Percentiles rank a stretch among this genome's conserved stretches.
These are phyloP conservation scores for Melolontha melolontha DNA, from an alignment of 2,888 invertebrate species.

Conservation along the genomic window DNA sequence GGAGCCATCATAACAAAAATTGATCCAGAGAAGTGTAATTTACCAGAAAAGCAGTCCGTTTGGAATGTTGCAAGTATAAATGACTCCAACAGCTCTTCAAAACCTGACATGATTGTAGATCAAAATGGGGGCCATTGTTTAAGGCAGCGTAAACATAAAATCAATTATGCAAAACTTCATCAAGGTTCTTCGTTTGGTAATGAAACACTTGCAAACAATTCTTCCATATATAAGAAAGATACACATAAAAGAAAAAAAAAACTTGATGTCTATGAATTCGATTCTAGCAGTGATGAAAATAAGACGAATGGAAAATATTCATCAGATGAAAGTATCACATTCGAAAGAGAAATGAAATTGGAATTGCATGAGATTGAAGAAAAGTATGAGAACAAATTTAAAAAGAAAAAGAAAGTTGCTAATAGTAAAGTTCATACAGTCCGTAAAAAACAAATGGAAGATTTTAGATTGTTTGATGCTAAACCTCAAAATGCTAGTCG, in stretches of 20 bases:
- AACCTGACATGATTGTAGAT: too few species aligned
- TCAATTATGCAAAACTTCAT: constrained; percentile 2
- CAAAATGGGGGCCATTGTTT: neutral
- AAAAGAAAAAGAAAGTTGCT: neutral
- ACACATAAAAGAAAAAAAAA: neutral
- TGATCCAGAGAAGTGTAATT: neutral
- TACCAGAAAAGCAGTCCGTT: too few species aligned
- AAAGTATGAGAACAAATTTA: constrained; percentile 9
- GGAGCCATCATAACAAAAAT: neutral
- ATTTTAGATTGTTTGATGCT: too few species aligned
- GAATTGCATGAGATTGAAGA: constrained; percentile 31
- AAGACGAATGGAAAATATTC: neutral
- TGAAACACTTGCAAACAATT: neutral
- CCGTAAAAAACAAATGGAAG: too few species aligned
- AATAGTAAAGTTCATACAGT: neutral
- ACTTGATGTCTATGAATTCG: constrained; percentile 38
- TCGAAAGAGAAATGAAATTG: constrained; percentile 37
- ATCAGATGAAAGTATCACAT: constrained; percentile 21
- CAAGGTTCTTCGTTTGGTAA: neutral
- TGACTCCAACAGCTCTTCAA: too few species aligned
- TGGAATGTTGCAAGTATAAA: neutral
- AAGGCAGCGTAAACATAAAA: constrained; percentile 1
- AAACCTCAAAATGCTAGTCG: neutral
- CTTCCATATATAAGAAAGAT: constrained; percentile 30
- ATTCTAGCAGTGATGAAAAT: constrained; percentile 32